A percentile compares a stretch with the other conserved stretches of the same genome.
phyloP scores from a whole-genome alignment of 2,888 invertebrate genomes.

The Fissipunctia ypsillon region DNA sequence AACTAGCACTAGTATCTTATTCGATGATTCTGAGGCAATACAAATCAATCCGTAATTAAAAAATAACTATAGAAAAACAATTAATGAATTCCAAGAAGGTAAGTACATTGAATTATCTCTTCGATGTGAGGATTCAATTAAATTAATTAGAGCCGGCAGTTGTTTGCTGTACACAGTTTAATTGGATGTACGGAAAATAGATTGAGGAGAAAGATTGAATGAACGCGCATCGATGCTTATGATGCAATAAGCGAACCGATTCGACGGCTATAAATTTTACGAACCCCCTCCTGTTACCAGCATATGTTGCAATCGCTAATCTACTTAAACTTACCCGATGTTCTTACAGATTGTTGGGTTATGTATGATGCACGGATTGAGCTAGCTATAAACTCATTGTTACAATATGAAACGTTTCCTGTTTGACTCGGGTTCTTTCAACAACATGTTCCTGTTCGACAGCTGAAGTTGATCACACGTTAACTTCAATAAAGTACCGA shows the following conservation, averaged over 20 bases:
- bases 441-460: slow-evolving; percentile 62
- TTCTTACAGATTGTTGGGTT: slow-evolving; percentile 62
- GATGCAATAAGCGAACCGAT: slow-evolving; percentile 82
- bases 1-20: slow-evolving; percentile 19
- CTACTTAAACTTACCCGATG: slow-evolving; percentile 71
- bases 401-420: slow-evolving; percentile 65
- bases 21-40: slow-evolving; percentile 27
- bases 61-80: slow-evolving; percentile 25
- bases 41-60: slow-evolving; percentile 7
- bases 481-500: slow-evolving; percentile 59
- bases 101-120: slow-evolving; percentile 43
- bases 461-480: slow-evolving; percentile 57
- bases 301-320: slow-evolving; percentile 83
- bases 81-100: slow-evolving; percentile 21
- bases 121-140: slow-evolving; percentile 48
- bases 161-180: slow-evolving; percentile 65
- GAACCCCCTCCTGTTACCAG: slow-evolving; percentile 79
- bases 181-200: slow-evolving; percentile 69
- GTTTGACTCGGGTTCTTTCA: slow-evolving; percentile 64
- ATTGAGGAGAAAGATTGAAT: slow-evolving; percentile 75
- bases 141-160: slow-evolving; percentile 60
- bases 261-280: slow-evolving; percentile 78
- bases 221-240: slow-evolving; percentile 79
- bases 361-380: slow-evolving; percentile 55
- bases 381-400: slow-evolving; percentile 64